Evolutionary conservation across 2,888 invertebrate species (phyloP), one percentile per base, ranked within the genome.

Genomic region (Mythimna vitellina): DNA sequence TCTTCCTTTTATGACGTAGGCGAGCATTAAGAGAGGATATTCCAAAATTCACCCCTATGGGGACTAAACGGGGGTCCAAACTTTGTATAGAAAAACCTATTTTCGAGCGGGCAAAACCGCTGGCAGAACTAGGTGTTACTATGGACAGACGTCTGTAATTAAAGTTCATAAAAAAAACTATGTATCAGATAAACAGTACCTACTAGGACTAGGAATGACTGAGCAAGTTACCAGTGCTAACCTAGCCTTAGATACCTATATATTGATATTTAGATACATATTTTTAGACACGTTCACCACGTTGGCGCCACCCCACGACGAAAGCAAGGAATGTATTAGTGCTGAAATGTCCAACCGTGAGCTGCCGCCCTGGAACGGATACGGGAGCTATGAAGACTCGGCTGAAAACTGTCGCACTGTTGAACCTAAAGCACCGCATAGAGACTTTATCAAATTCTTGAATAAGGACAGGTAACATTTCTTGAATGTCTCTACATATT

Each of bases 351-450:
- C 90, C 6, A 93, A 96, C 32, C 92, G 97, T 2, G 92, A 97
- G 81, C 89, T 98, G 60, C 99, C 99, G 0, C 99, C 99, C 0
- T 99, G 98, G 97, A 99, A 99, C 89, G 99, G 99, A 5, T 99
- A 97, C 93, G 99, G 99, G 0, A 97, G 97, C 0, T 98, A 98
- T 89, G 98, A 98, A 77, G 99, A 99, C 90, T 99, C 99, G 0
- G 98, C 98, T 12, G 98, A 98, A 83, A 99, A 99, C 89, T 99
- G 99, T 89, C 97, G 97, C 64, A 97, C 97, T 0, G 97, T 99
- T 0, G 97, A 98, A 84, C 98, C 98, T 0, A 98, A 98, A 90
- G 96, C 98, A 2, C 98, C 98, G 0, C 97, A 97, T 84, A 96
- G 96, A 12, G 98, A 99, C 91, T 98, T 98, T 85, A 97, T 97